Conservation (phyloP, 2,113 vertebrate genomes). For the Oreotrochilus melanogaster region DNA sequence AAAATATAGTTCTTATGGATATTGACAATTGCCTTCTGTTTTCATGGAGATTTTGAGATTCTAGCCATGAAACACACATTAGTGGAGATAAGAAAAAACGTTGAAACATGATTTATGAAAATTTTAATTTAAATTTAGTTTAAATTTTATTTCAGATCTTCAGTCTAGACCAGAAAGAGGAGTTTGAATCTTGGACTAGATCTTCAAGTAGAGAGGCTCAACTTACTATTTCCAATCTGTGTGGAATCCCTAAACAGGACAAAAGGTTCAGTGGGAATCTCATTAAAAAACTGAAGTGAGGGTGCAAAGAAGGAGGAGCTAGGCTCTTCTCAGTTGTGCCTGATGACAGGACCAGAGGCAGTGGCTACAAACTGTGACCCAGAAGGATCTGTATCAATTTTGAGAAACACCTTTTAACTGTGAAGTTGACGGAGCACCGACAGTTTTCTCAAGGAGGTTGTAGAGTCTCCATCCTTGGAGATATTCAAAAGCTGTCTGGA, state of each 20-base stretch:
- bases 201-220: not conserved
- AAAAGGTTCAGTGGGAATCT: not conserved
- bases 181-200: not conserved
- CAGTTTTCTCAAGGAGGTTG: not conserved
- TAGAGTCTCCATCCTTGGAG: not conserved
- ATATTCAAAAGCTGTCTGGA: not conserved
- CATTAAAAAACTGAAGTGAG: not conserved
- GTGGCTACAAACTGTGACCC: not conserved
- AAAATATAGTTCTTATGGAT: rapidly evolving
- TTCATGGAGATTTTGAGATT: not conserved
- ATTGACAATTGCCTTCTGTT: not conserved
- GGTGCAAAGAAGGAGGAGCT: not conserved
- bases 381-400: not conserved
- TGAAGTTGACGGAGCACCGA: not conserved
- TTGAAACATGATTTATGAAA: not conserved
- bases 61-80: rapidly evolving
- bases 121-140: not conserved
- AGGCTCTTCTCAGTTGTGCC: not conserved
- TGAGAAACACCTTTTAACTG: not conserved
- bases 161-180: rapidly evolving
- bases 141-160: not conserved
- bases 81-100: not conserved
- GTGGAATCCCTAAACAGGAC: not conserved
- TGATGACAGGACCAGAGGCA: not conserved
- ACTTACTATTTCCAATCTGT: not conserved